Evolutionary conservation across 1,140 invertebrate genomes (phyloP), one percentile per base, ranked within the genome.

Genomic region (Portunus trituberculatus): DNA sequence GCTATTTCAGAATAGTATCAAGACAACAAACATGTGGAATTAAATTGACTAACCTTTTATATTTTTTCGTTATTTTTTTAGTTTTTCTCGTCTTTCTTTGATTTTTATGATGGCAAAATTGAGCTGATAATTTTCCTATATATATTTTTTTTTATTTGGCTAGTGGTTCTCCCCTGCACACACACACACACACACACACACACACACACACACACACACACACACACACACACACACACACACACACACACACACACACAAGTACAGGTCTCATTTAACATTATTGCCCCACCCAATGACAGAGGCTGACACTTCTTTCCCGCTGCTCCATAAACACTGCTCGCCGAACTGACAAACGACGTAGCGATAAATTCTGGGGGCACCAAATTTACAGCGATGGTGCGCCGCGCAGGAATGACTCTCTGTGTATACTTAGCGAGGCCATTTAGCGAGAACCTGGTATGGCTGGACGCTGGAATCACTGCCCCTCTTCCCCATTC

Each of bases 211-310:
- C 52, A 91, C 52, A 59, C 52, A 91, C 52, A 91, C 52, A 91
- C 52, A 91, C 52, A 59, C 52, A 91, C 52, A 91, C 89, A 91
- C 52, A 91, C 89, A 91, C 89, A 91, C 89, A 52, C 89, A 90
- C 31, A 90, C 88, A 90, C 88, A 90, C 46, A 90, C 32, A 59
- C 12, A 52, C 12, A 52, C 52, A 91, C 46, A 91, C 25, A 87
- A 10, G 46, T 52, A 28, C 48, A 6, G n/a, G 67, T 76, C 25
- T 76, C 67, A 25, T 76, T 76, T 76, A 76, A 20, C 67, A 76
- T 76, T 76, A 76, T 76, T 76, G 67, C 12, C 67, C 16, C 16
- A 3, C 67, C 20, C 4, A 76, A n/a, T 76, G 67, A n/a, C 20
- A 76, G 67, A 76, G 20, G 67, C 16, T 20, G 67, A 76, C 67